Conservation (phyloP, 2,888 invertebrate species). For the Dorcus parallelipipedus region DNA sequence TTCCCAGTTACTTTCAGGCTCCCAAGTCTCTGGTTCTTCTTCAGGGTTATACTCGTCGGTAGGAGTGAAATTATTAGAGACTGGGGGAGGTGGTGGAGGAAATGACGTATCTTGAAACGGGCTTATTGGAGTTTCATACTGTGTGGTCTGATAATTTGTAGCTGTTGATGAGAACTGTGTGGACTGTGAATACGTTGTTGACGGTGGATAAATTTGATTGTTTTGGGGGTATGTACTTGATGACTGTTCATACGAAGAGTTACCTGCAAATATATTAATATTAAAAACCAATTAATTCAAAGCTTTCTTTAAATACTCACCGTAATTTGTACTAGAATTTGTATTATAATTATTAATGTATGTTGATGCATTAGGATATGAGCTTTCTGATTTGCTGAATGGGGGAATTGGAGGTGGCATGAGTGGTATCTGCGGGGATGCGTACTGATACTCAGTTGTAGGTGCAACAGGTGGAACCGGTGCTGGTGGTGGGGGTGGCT, state of each 20-base stretch:
- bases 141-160: slow-evolving; percentile 6
- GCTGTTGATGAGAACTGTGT: slow-evolving; percentile 8
- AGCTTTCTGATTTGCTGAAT: slow-evolving; percentile 38
- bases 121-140: slow-evolving; percentile 2
- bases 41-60: slow-evolving; percentile 45
- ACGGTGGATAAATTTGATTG: slow-evolving; percentile 3
- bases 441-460: slow-evolving; percentile 20
- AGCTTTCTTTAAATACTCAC: slow-evolving; percentile 16
- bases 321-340: slow-evolving; percentile 14
- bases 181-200: not conserved
- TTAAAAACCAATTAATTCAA: no score
- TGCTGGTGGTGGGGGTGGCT: slow-evolving; percentile 49
- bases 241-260: slow-evolving; percentile 12
- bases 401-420: slow-evolving; percentile 56
- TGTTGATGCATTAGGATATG: slow-evolving; percentile 26
- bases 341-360: slow-evolving; percentile 12
- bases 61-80: slow-evolving; percentile 32
- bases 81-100: slow-evolving; percentile 7
- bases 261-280: slow-evolving; percentile 4
- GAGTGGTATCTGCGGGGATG: slow-evolving; percentile 49
- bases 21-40: slow-evolving; percentile 52
- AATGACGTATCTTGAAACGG: slow-evolving; percentile 5
- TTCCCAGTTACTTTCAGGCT: slow-evolving; percentile 41
- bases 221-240: slow-evolving; percentile 2
- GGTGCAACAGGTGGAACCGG: slow-evolving; percentile 23